Evolutionary conservation across 2,113 vertebrate species (phyloP).

Genomic region (Pteronura brasiliensis): DNA sequence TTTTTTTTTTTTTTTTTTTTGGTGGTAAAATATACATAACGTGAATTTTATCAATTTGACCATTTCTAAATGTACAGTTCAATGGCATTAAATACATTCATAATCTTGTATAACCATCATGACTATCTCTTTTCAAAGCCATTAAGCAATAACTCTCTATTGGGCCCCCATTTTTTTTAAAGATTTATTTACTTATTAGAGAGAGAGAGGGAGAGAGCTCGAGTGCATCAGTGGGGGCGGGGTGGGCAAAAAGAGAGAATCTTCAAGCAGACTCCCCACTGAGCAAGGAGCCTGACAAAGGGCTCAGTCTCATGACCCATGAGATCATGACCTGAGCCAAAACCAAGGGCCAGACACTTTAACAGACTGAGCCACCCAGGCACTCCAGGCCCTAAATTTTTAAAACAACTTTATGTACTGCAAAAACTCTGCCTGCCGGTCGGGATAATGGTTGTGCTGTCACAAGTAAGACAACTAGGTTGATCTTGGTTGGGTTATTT

Average conservation of each 20-base stretch:
- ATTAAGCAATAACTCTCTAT: not conserved
- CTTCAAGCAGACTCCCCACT: not conserved
- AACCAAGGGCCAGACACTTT: too few relatives aligned
- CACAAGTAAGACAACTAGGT: not conserved
- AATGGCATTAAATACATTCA: not conserved
- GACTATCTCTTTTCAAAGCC: not conserved
- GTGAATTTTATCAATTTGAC: not conserved
- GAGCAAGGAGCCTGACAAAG: not conserved
- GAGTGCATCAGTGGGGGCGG: not conserved
- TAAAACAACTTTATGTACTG: not conserved
- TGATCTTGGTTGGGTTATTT: not conserved
- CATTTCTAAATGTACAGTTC: slow-evolving; percentile 25
- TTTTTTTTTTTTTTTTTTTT: not conserved
- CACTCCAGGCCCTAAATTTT: not conserved
- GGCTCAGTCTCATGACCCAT: not conserved
- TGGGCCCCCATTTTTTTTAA: not conserved
- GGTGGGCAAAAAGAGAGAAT: not conserved
- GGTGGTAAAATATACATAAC: not conserved
- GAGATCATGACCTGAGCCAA: not conserved
- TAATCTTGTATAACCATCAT: not conserved
- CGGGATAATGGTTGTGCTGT: not conserved
- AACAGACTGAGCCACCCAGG: too few relatives aligned
- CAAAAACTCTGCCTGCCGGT: not conserved
- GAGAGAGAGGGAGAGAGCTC: not conserved
- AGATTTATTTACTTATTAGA: not conserved